Evolutionary conservation across 2,888 invertebrate genomes (phyloP).

Genomic region (Endotricha flammealis): DNA sequence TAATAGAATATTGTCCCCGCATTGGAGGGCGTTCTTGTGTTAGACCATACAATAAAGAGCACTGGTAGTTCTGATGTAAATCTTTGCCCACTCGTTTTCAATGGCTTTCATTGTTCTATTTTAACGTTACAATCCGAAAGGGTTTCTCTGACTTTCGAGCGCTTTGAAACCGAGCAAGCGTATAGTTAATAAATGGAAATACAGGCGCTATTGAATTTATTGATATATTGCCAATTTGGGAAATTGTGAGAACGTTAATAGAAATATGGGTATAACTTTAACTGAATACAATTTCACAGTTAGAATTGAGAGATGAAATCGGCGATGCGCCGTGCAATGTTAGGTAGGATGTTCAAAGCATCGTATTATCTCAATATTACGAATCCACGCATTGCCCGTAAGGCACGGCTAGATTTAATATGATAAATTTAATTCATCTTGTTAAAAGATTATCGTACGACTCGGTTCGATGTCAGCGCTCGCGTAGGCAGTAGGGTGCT

Average conservation of each 20-base stretch:
- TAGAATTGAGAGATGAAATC: too few relatives aligned
- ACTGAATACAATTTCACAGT: too few relatives aligned
- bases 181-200: too few relatives aligned
- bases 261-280: too few relatives aligned
- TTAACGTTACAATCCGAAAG: constrained; percentile 48
- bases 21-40: constrained; percentile 33
- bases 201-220: too few relatives aligned
- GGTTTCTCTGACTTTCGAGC: constrained; percentile 46
- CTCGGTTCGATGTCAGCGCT: constrained; percentile 27
- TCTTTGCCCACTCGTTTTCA: constrained; percentile 51
- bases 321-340: not conserved
- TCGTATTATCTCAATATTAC: constrained; percentile 27
- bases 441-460: constrained; percentile 40
- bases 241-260: too few relatives aligned
- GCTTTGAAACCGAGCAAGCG: constrained; percentile 20
- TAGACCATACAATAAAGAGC: constrained; percentile 43
- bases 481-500: constrained; percentile 37
- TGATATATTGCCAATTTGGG: too few relatives aligned
- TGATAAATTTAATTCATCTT: constrained; percentile 60
- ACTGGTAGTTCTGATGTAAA: constrained; percentile 50
- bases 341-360: constrained; percentile 5
- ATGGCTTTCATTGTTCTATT: constrained; percentile 51
- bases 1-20: constrained; percentile 47
- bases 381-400: constrained; percentile 40
- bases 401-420: constrained; percentile 45